A percentile compares a stretch with the other conserved stretches of the same genome.
These are phyloP conservation scores for Bufotes viridis DNA, from an alignment of 2,797 vertebrate genomes.

Conservation along the genomic window DNA sequence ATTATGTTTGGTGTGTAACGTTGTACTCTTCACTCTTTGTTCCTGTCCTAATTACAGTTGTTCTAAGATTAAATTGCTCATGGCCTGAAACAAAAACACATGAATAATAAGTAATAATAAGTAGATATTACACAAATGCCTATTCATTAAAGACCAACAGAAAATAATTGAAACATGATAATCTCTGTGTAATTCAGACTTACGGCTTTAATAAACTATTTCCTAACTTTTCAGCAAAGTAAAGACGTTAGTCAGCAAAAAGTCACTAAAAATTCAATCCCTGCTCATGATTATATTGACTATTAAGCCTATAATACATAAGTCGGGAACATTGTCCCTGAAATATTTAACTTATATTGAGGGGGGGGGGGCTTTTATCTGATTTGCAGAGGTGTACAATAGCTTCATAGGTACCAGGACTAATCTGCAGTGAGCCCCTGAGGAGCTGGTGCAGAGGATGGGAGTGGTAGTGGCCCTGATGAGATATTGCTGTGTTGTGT, in stretches of 20 bases:
- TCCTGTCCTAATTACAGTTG: background rate
- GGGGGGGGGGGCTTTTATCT: no score
- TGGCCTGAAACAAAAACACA: background rate
- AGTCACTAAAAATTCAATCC: background rate
- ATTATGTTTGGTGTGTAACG: background rate
- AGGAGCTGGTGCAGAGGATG: no score
- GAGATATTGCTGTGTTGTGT: no score
- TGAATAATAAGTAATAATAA: conserved; percentile 8
- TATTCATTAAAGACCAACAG: background rate
- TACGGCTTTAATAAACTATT: conserved; percentile 3
- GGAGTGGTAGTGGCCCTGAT: no score
- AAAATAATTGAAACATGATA: conserved; percentile 18
- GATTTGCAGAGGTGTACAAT: no score
- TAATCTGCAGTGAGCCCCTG: no score
- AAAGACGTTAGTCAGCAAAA: conserved; percentile 16
- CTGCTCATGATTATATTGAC: background rate
- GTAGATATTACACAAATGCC: conserved; percentile 6
- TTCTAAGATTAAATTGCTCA: conserved; percentile 5
- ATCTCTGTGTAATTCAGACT: background rate
- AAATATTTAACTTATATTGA: no score
- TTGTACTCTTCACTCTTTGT: conserved; percentile 19
- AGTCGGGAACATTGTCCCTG: background rate
- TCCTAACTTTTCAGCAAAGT: background rate
- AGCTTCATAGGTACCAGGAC: no score
- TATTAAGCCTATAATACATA: background rate